Conservation (phyloP, 2,888 invertebrate species). For the Carabus problematicus region DNA sequence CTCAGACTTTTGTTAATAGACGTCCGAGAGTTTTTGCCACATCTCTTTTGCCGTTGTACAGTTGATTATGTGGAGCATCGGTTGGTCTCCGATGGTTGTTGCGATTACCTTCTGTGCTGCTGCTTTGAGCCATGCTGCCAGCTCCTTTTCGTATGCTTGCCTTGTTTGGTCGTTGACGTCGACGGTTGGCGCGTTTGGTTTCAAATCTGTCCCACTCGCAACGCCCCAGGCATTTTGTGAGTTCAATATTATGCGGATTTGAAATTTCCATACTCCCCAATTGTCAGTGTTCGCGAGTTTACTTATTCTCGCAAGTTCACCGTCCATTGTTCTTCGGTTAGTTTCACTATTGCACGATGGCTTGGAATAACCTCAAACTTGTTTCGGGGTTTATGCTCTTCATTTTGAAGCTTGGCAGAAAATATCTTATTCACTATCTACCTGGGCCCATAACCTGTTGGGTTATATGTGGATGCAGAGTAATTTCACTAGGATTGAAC, state of each 20-base stretch:
- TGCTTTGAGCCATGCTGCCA: constrained; percentile 23
- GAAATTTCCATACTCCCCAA: constrained; percentile 1
- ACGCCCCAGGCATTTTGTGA: not conserved
- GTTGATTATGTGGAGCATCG: constrained; percentile 45
- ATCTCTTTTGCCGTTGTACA: constrained; percentile 44
- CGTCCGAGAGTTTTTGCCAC: constrained; percentile 37
- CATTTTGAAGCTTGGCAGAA: no score
- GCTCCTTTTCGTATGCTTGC: not conserved
- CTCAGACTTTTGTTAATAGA: constrained; percentile 2
- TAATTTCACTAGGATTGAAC: no score
- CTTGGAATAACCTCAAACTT: not conserved
- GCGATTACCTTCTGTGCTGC: constrained; percentile 42
- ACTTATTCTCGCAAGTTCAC: not conserved
- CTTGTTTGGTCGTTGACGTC: not conserved
- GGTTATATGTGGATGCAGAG: no score
- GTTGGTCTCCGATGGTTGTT: constrained; percentile 43
- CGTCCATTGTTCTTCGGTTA: no score
- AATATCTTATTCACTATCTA: no score
- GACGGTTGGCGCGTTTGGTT: not conserved
- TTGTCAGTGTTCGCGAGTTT: not conserved
- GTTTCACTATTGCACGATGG: not conserved
- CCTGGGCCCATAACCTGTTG: constrained; percentile 4
- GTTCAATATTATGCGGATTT: not conserved
- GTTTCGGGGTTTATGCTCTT: no score
- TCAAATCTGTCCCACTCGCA: not conserved